Evolutionary conservation across 1,140 invertebrate species (phyloP), one percentile per base, ranked within the genome.

Genomic region (Tenebrio molitor): DNA sequence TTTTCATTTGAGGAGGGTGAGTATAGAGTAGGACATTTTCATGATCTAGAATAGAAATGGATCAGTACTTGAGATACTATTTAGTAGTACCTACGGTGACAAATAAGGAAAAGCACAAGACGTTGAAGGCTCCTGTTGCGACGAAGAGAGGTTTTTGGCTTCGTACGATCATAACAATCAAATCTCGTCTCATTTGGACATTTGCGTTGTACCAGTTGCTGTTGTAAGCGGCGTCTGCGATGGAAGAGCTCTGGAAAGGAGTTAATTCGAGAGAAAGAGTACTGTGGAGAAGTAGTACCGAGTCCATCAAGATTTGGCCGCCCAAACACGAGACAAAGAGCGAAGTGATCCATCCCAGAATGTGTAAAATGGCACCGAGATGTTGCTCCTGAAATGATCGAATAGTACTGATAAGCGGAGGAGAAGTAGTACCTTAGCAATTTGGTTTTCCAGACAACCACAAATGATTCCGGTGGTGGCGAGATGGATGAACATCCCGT

Each of bases 371-470:
- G 23, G 64, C 7, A 25, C 16, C 50, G 3, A 16, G 17, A 10
- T 66, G 10, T 19, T 19, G 42, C 10, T 66, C 17, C n/a, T 66
- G 7, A 19, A 41, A 36, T 50, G n/a, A n/a, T n/a, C n/a, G n/a
- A n/a, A n/a, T n/a, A n/a, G n/a, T n/a, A 8, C 39, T 14, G 16
- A 14, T 42, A 42, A 16, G 16, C 8, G 34, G 34, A 36, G 12
- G 39, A 42, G 8, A 36, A 33, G 10, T 39, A 12, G n/a, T n/a
- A 65, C 63, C 33, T 39, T 41, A 10, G 44, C n/a, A 42, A 66
- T 44, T 12, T 66, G 64, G 19, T 66, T 44, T 23, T 66, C 64
- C 8, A 66, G 23, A 66, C 64, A 66, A 44, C 64, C 64, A 12
- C n/a, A 15, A 44, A 42, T 66, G 8, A 44, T 44, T 42, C 64